Evolutionary conservation across 1,140 invertebrate genomes (phyloP), one percentile per base, ranked within the genome.

Genomic region (Cardiocondyla obscurior): DNA sequence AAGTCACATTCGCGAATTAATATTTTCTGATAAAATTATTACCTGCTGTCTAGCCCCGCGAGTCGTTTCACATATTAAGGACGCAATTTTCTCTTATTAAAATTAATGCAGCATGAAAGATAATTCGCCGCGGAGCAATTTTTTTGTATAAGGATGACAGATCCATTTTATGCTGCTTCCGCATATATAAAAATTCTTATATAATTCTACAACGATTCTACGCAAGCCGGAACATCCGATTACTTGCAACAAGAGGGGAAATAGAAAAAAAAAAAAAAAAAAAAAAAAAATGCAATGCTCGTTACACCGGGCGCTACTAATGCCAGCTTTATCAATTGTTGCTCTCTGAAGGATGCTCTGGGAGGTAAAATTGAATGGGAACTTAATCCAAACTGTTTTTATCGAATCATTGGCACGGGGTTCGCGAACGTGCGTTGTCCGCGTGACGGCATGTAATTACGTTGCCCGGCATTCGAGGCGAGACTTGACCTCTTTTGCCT

Each of bases 311-410:
- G 7, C 14, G 36, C 19, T 36, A 39, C 39, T 81, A 81, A 73
- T 46, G 73, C 51, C 25, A 36, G 51, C n/a, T 73, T 73, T 81
- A 81, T 73, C 67, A 81, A 81, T 81, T 73, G 64, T 72, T 81
- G 4, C 51, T 22, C 53, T n/a, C n/a, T n/a, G n/a, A n/a, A n/a
- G n/a, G n/a, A n/a, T n/a, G n/a, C n/a, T n/a, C n/a, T n/a, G n/a
- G n/a, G 42, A 12, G 49, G 39, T 33, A 30, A 10, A 19, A 42
- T 36, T 46, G 39, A 81, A 81, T 72, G 19, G 10, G 14, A 58
- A 81, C 67, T 73, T 73, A 81, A 81, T 81, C 53, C 53, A 46
- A 81, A 58, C 19, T 10, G 67, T 73, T 81, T 81, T 70, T 73
- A 81, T 73, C 58, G 77, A 73, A 73, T 81, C 36, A 36, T 81